Evolutionary conservation across 2,113 vertebrate species (phyloP).

Genomic region (Collichthys lucidus): DNA sequence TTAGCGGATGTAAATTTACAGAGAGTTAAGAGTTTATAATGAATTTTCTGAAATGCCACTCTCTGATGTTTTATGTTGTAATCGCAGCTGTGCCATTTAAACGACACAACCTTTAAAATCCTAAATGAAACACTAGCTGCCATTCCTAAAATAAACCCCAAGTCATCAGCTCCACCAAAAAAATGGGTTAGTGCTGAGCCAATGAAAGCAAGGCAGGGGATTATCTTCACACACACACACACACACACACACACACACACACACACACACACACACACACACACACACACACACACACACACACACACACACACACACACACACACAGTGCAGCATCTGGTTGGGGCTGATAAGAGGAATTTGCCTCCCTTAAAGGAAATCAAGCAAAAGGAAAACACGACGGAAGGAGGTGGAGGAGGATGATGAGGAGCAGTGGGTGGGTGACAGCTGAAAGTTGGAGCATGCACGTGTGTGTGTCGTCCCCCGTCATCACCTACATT

Average conservation of each 20-base stretch:
- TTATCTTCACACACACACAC: slow-evolving; percentile 66
- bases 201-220: slow-evolving; percentile 68
- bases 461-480: not conserved
- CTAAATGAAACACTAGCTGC: slow-evolving; percentile 46
- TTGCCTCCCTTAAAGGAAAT: slow-evolving; percentile 68
- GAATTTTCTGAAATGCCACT: slow-evolving; percentile 60
- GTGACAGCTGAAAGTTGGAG: slow-evolving; percentile 41
- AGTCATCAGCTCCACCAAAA: slow-evolving; percentile 67
- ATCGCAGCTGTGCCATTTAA: slow-evolving; percentile 59
- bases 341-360: slow-evolving; percentile 79
- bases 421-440: slow-evolving; percentile 1
- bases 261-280: not conserved
- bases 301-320: slow-evolving; percentile 7
- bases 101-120: slow-evolving; percentile 57
- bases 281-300: slow-evolving; percentile 26
- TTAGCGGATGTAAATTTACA: slow-evolving; percentile 21
- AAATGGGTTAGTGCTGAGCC: slow-evolving; percentile 62
- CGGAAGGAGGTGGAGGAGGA: slow-evolving; percentile 26
- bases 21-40: slow-evolving; percentile 51
- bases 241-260: slow-evolving; percentile 37
- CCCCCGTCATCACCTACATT: slow-evolving; percentile 11
- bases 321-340: slow-evolving; percentile 68
- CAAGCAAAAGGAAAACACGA: slow-evolving; percentile 65
- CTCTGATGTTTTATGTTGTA: slow-evolving; percentile 58
- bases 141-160: slow-evolving; percentile 57